These are phyloP conservation scores for Macaria notata DNA, from an alignment of 2,888 invertebrate genomes.

Conservation along the genomic window DNA sequence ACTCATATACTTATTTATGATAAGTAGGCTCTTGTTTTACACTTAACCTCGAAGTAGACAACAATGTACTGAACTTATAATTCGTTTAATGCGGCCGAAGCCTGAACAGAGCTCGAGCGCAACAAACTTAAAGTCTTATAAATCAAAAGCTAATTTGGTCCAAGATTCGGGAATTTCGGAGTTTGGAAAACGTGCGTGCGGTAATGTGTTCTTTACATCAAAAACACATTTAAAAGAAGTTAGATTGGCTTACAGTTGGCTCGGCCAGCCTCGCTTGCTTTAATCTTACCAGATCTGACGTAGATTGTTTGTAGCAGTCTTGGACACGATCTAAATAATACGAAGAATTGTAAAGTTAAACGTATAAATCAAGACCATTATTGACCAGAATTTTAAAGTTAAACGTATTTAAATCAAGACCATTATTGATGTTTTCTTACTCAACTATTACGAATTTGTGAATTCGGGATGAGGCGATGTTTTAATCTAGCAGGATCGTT, in stretches of 20 bases:
- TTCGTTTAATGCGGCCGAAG: slow-evolving; percentile 34
- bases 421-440: too few species aligned
- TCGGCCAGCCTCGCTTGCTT: slow-evolving; percentile 66
- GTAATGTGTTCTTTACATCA: slow-evolving; percentile 80
- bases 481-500: too few species aligned
- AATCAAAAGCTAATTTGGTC: slow-evolving; percentile 78
- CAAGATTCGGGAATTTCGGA: slow-evolving; percentile 62
- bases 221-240: slow-evolving; percentile 83
- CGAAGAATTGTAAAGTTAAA: slow-evolving; percentile 32
- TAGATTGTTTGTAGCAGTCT: slow-evolving; percentile 78
- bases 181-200: slow-evolving; percentile 57
- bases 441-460: too few species aligned
- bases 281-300: slow-evolving; percentile 75
- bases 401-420: too few species aligned
- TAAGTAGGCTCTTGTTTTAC: too few species aligned
- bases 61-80: slow-evolving; percentile 26
- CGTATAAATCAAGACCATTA: too few species aligned
- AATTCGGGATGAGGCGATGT: too few species aligned
- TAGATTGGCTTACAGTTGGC: slow-evolving; percentile 81
- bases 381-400: slow-evolving; percentile 17
- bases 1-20: too few species aligned
- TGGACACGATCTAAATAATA: slow-evolving; percentile 71
- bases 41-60: slow-evolving; percentile 1
- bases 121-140: slow-evolving; percentile 61
- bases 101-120: slow-evolving; percentile 31